Evolutionary conservation across 2,113 vertebrate species (phyloP).

Genomic region (Sebastes fasciatus): DNA sequence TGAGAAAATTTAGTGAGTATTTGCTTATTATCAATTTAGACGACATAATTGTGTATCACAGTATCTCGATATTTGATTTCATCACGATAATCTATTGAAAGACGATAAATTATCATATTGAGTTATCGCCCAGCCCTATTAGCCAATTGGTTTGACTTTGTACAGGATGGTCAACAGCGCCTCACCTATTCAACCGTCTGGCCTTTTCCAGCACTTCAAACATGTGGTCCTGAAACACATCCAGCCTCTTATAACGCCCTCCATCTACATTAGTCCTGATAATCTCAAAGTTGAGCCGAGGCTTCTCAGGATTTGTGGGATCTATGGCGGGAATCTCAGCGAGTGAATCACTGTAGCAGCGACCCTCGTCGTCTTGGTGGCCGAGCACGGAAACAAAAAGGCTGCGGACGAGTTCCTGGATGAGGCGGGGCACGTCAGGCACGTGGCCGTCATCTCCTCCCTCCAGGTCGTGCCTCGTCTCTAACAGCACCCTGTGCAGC

Average conservation of each 20-base stretch:
- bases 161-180: not conserved
- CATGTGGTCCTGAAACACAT: conserved; percentile 99
- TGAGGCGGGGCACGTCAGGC: conserved; percentile 94
- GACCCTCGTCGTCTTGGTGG: conserved; percentile 97
- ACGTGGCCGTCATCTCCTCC: conserved; percentile 95
- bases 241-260: conserved; percentile 92
- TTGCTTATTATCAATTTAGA: too few species aligned
- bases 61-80: too few species aligned
- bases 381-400: conserved; percentile 98
- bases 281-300: conserved; percentile 94
- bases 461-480: conserved; percentile 94
- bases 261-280: conserved; percentile 94
- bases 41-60: too few species aligned
- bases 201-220: conserved; percentile 98
- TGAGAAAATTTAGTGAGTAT: too few species aligned
- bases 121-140: too few species aligned
- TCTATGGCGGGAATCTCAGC: conserved; percentile 95
- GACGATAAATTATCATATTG: too few species aligned
- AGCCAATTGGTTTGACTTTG: not conserved
- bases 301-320: conserved; percentile 89
- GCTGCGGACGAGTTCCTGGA: conserved; percentile 97
- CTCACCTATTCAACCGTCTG: conserved; percentile 93
- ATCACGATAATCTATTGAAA: too few species aligned
- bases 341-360: conserved; percentile 98
- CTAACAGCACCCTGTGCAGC: conserved; percentile 94